phyloP scores from a whole-genome alignment of 2,888 invertebrate species.

The Hirtodrosophila cameraria region DNA sequence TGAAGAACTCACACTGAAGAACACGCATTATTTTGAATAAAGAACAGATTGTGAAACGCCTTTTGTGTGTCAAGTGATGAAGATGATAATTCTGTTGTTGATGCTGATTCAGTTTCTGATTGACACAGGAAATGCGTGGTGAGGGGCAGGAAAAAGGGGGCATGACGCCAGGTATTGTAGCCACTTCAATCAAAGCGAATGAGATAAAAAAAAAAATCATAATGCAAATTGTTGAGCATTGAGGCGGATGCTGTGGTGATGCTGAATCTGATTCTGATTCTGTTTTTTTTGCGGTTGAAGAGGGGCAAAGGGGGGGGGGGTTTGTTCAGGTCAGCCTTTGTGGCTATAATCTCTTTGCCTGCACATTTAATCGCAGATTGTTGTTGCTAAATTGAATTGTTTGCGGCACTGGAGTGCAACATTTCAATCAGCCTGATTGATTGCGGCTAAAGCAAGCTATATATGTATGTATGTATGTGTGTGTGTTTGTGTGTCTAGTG shows the following conservation, averaged over 20 bases:
- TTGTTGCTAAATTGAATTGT: constrained; percentile 67
- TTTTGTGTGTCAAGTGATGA: constrained; percentile 41
- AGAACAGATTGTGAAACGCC: constrained; percentile 11
- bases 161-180: constrained; percentile 22
- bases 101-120: constrained; percentile 16
- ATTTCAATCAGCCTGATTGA: constrained; percentile 60
- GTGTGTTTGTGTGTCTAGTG: background rate
- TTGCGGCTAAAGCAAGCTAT: constrained; percentile 19
- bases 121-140: constrained; percentile 6
- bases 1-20: constrained; percentile 3
- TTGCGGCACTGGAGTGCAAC: constrained; percentile 45
- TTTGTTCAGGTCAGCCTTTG: constrained; percentile 45
- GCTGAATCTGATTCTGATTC: no score
- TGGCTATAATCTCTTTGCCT: constrained; percentile 52
- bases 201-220: constrained; percentile 18
- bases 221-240: constrained; percentile 30
- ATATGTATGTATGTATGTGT: background rate
- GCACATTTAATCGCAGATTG: constrained; percentile 58
- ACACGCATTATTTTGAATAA: background rate
- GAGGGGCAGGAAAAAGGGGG: background rate
- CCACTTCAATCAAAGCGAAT: constrained; percentile 15
- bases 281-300: no score
- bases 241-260: constrained; percentile 28
- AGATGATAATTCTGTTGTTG: constrained; percentile 12
- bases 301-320: no score